A percentile compares a stretch with the other conserved stretches of the same genome.
Conservation (phyloP, 1,140 invertebrate genomes). For the Pogonomyrmex barbatus region DNA sequence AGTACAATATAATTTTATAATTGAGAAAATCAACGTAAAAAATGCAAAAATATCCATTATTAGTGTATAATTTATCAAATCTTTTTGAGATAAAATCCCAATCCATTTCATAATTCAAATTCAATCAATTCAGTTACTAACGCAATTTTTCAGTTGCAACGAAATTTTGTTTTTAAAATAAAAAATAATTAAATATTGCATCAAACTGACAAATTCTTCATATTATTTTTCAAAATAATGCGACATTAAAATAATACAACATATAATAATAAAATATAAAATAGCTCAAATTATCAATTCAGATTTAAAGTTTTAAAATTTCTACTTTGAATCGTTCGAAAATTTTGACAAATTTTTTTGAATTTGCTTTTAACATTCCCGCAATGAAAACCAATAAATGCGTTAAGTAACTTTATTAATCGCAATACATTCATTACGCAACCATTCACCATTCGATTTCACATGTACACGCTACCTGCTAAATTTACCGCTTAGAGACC, state of each 20-base stretch:
- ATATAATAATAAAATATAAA: neutral
- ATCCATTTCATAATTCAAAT: neutral
- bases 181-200: neutral
- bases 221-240: neutral
- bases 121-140: neutral
- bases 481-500: neutral
- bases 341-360: neutral
- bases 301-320: neutral
- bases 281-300: neutral
- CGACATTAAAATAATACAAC: neutral
- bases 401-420: neutral
- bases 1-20: neutral
- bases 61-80: neutral
- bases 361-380: neutral
- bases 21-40: slow-evolving; percentile 1
- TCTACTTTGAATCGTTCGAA: neutral
- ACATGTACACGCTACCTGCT: neutral
- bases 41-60: neutral
- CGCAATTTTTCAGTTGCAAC: neutral
- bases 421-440: neutral
- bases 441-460: neutral
- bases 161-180: neutral
- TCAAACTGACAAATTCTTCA: neutral
- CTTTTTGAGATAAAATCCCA: neutral
- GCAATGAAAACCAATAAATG: neutral